A percentile compares a stretch with the other conserved stretches of the same genome.
phyloP scores from a whole-genome alignment of 1,140 invertebrate species.

The Bombus sibiricus region DNA sequence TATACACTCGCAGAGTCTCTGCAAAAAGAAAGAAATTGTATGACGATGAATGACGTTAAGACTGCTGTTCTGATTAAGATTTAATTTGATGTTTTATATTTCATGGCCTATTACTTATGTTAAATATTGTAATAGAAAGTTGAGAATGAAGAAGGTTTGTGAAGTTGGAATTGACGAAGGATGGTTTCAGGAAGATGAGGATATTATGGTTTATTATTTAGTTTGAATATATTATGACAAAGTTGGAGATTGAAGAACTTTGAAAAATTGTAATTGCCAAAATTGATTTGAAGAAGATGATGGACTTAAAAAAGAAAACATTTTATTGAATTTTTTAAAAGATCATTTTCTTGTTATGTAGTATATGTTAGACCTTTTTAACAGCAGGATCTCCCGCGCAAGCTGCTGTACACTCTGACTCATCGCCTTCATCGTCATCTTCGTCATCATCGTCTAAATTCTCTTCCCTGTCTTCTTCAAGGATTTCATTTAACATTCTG shows the following conservation, averaged over 20 bases:
- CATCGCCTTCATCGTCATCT: background rate
- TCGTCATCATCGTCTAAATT: background rate
- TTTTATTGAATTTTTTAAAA: background rate
- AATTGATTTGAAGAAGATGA: background rate
- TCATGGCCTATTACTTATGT: background rate
- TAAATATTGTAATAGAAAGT: background rate
- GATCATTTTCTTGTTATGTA: background rate
- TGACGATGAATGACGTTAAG: too few species aligned
- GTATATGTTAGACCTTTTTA: background rate
- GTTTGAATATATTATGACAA: background rate
- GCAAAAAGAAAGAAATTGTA: background rate
- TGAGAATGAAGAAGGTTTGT: background rate
- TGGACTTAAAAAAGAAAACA: background rate
- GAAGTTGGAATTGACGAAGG: background rate
- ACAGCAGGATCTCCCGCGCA: background rate
- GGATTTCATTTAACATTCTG: constrained; percentile 49
- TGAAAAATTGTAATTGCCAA: background rate
- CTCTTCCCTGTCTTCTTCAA: constrained; percentile 49
- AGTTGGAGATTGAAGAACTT: too few species aligned
- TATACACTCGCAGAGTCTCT: constrained; percentile 28
- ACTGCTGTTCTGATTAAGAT: too few species aligned
- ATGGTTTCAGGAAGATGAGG: background rate
- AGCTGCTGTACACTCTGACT: background rate
- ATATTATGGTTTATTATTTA: background rate
- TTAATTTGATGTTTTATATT: too few species aligned